Evolutionary conservation across 2,888 invertebrate genomes (phyloP).

Genomic region (Loripinus fragilis): DNA sequence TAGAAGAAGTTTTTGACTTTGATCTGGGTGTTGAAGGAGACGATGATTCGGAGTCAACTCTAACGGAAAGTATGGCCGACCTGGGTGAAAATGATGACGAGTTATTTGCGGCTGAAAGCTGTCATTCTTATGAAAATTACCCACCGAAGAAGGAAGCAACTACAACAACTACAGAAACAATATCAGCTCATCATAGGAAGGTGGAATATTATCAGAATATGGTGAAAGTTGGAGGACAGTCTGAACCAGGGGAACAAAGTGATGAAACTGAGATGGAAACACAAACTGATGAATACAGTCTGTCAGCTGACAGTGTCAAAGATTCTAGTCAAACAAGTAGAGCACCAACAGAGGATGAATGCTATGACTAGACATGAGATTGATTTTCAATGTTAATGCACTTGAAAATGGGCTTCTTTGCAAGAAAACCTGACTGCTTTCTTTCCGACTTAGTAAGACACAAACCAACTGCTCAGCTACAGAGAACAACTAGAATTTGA

Average conservation of each 20-base stretch:
- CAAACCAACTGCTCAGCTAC: too few relatives aligned
- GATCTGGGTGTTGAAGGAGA: constrained; percentile 13
- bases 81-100: constrained; percentile 20
- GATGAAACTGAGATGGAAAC: not conserved
- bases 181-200: constrained; percentile 5
- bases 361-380: not conserved
- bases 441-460: too few relatives aligned
- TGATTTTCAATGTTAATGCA: too few relatives aligned
- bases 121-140: constrained; percentile 11
- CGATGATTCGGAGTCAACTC: constrained; percentile 10
- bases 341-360: constrained; percentile 11
- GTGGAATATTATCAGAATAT: constrained; percentile 10
- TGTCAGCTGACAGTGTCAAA: too few relatives aligned
- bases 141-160: not conserved
- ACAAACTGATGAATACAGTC: not conserved
- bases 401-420: too few relatives aligned
- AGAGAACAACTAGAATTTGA: too few relatives aligned
- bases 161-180: not conserved
- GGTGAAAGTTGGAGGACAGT: not conserved
- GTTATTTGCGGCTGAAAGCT: constrained; percentile 2
- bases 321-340: not conserved
- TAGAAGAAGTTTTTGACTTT: constrained; percentile 3
- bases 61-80: not conserved
- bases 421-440: too few relatives aligned
- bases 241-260: not conserved